Conservation (phyloP, 2,888 invertebrate species). For the Cephus runcator region DNA sequence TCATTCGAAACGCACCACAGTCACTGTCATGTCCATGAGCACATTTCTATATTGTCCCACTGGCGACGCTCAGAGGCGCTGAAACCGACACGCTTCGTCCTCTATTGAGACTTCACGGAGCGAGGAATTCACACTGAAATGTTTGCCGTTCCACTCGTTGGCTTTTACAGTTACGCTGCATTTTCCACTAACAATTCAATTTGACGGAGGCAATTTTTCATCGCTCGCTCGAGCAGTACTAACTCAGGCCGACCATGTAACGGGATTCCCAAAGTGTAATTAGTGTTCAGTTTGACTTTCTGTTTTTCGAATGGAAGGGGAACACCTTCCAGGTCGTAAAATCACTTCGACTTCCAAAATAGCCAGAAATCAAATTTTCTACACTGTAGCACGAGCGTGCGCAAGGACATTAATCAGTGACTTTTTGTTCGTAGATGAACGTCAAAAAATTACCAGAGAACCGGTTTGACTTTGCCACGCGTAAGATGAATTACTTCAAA, state of each 20-base stretch:
- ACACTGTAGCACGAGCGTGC: not conserved
- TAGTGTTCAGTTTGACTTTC: not conserved
- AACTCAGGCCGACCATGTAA: not conserved
- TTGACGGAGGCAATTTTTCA: not conserved
- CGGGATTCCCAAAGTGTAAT: conserved; percentile 3
- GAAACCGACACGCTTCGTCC: not conserved
- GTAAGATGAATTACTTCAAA: not conserved
- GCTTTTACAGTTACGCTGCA: not conserved
- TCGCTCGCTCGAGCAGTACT: not conserved
- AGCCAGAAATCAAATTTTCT: not conserved
- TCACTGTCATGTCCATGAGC: not conserved
- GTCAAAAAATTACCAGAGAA: not conserved
- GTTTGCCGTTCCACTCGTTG: not conserved
- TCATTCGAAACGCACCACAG: not conserved
- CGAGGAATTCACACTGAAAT: not conserved
- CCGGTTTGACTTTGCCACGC: not conserved
- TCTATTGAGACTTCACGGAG: not conserved
- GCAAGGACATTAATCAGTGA: not conserved
- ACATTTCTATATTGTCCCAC: not conserved
- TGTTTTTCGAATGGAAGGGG: not conserved
- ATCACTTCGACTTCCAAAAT: not conserved
- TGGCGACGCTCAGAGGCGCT: not conserved
- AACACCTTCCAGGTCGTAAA: not conserved
- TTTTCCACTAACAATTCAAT: not conserved
- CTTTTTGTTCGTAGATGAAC: not conserved